Evolutionary conservation across 2,797 vertebrate genomes (phyloP).

Genomic region (Mormyrus proboscirostris): DNA sequence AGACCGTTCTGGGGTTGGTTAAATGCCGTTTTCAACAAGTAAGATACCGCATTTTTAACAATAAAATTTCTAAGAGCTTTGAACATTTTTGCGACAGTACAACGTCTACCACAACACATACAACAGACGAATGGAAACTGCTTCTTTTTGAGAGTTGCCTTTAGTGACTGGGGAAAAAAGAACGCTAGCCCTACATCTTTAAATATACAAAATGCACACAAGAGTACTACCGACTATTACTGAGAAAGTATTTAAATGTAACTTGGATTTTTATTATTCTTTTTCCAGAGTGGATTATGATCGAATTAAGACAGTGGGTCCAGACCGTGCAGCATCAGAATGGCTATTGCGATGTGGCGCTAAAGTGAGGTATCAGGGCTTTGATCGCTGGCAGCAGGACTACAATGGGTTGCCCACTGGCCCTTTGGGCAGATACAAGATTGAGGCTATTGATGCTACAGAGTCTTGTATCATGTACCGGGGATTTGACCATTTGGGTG

Average conservation of each 20-base stretch:
- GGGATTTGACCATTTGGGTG: slow-evolving; percentile 89
- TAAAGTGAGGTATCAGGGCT: slow-evolving; percentile 74
- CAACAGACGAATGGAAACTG: not conserved
- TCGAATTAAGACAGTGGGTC: slow-evolving; percentile 75
- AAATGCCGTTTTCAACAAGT: slow-evolving; percentile 96
- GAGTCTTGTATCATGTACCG: slow-evolving; percentile 91
- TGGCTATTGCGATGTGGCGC: slow-evolving; percentile 94
- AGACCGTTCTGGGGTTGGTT: slow-evolving; percentile 90
- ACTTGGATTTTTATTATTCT: not conserved
- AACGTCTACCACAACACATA: not conserved
- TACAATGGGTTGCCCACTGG: slow-evolving; percentile 85
- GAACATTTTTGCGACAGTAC: not conserved
- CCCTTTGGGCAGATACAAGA: slow-evolving; percentile 73
- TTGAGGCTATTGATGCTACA: slow-evolving; percentile 83
- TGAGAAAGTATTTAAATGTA: not conserved
- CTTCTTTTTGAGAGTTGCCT: not conserved
- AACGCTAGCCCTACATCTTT: not conserved
- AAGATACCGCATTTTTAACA: slow-evolving; percentile 38
- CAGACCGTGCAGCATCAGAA: slow-evolving; percentile 84
- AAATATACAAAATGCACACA: not conserved
- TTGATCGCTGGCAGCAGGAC: slow-evolving; percentile 82
- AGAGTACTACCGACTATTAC: not conserved
- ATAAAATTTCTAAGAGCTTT: not conserved
- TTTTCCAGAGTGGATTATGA: slow-evolving; percentile 81
- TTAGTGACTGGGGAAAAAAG: not conserved